phyloP scores from a whole-genome alignment of 2,888 invertebrate genomes.

The Gibbula magus region DNA sequence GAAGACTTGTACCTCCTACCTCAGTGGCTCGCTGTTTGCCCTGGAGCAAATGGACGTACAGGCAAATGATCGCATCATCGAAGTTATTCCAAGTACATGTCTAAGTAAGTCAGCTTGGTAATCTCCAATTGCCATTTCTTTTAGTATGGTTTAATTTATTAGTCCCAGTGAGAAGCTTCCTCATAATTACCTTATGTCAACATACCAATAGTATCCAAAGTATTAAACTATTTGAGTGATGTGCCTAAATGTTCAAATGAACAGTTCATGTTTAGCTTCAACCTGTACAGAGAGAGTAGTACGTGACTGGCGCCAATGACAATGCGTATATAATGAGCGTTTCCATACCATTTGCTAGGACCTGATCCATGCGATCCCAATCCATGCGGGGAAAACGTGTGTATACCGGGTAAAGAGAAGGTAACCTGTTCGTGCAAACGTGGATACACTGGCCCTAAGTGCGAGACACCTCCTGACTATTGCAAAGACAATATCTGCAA shows the following conservation, averaged over 20 bases:
- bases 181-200: no score
- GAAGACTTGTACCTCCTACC: not conserved
- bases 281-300: no score
- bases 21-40: not conserved
- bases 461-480: not conserved
- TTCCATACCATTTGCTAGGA: not conserved
- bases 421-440: not conserved
- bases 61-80: not conserved
- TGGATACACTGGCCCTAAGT: not conserved
- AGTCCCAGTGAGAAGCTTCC: no score
- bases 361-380: not conserved
- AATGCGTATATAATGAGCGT: no score
- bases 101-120: not conserved
- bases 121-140: no score
- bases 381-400: not conserved
- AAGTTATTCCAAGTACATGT: constrained; percentile 4
- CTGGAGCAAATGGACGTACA: not conserved
- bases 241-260: no score
- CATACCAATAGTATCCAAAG: no score
- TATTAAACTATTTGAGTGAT: no score
- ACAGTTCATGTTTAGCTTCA: no score
- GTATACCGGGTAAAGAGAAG: not conserved
- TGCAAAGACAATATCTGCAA: not conserved
- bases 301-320: no score
- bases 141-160: no score